Percentiles rank a stretch among this genome's conserved stretches.
Evolutionary conservation across 1,140 invertebrate genomes (phyloP).

Genomic region (Neuroterus valhalla): DNA sequence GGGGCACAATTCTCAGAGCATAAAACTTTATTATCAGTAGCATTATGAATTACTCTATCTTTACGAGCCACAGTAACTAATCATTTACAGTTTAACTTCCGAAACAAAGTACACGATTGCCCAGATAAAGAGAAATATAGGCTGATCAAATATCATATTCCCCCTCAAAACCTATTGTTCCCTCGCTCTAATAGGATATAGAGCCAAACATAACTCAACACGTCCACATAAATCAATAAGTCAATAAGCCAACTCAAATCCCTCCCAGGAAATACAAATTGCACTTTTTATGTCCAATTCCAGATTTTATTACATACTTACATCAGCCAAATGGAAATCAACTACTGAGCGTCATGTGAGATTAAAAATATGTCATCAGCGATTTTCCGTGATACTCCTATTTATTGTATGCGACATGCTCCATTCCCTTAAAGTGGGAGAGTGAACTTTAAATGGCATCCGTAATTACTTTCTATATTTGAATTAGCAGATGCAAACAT

Average conservation of each 20-base stretch:
- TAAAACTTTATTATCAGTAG: slow-evolving; percentile 8
- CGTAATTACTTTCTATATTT: slow-evolving; percentile 26
- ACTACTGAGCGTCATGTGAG: no score
- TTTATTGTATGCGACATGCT: no score
- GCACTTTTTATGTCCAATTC: no score
- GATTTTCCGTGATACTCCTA: no score
- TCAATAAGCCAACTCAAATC: neutral
- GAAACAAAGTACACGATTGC: neutral
- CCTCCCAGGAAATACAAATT: no score
- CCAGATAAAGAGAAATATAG: neutral
- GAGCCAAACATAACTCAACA: neutral
- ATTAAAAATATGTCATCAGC: no score
- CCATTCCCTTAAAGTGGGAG: no score
- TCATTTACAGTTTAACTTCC: neutral
- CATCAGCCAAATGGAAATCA: no score
- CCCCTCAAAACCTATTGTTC: neutral
- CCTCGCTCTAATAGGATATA: neutral
- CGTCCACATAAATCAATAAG: slow-evolving; percentile 8
- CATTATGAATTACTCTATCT: neutral
- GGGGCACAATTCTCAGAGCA: neutral
- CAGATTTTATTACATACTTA: no score
- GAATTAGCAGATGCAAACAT: slow-evolving; percentile 21
- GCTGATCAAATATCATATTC: slow-evolving; percentile 17
- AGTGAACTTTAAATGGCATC: neutral
- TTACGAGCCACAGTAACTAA: neutral